Base-by-base conservation (phyloP, 2,113 vertebrate genomes). In the Mormyrus iriodes region DNA sequence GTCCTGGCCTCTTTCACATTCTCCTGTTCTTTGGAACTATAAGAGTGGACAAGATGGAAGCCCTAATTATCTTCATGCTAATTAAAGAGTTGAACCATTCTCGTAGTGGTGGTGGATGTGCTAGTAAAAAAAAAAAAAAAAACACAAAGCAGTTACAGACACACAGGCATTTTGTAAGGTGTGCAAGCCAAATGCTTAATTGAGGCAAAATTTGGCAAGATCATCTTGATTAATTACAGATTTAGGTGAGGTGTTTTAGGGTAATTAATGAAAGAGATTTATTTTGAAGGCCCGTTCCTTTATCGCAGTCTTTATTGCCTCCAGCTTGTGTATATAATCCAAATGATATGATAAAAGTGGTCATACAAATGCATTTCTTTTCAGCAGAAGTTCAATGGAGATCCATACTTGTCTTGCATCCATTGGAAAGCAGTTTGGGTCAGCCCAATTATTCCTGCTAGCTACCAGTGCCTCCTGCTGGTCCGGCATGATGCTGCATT, bases 1-100 rank as follows among this genome's bases (percentile, higher is more conserved):
- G 69, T 39, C 69, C 21, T 9, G 42, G 7, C 42, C 21, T 3
- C 21, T 24, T 46, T 48, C 44, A 0, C 8, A 9, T 21, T 10
- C 7, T 46, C 44, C 82, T 84, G 19, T 44, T 84, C 19, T n/a
- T 84, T 13, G 3, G 5, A 35, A 19, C 73, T 79, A 35, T 42
- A 79, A 79, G 19, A 79, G 35, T 46, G 46, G 82, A 84, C 82
- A 84, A 46, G 82, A 84, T 84, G 21, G 82, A 84, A 48, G 82
- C 44, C 24, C 82, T 84, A 84, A 84, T 84, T 84, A 48, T 84
- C 24, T 7, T n/a, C 35, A 84, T 84, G 46, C 82, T 48, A 46
- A 84, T 84, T 52, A 35, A 51, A 52, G 49, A 39, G 51, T 53
- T 86, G 10, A 53, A 17, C 49, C 31, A 13, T 48, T 46, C 82